Evolutionary conservation across 2,113 vertebrate genomes (phyloP).

Genomic region (Corythaeola cristata): DNA sequence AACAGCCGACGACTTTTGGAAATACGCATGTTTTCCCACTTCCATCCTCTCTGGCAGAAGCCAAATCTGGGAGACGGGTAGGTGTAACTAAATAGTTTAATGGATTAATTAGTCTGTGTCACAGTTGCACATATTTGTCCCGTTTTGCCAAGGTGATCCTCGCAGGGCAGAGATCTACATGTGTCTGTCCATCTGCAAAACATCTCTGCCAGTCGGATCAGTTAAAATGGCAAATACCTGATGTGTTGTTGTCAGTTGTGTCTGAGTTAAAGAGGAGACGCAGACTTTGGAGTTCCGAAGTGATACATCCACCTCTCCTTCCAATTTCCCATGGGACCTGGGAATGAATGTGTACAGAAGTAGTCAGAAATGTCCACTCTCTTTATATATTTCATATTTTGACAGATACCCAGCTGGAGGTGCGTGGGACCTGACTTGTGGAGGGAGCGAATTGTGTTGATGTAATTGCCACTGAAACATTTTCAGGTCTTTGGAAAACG

Average conservation of each 20-base stretch:
- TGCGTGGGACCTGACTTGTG: not conserved
- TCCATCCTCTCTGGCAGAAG: not conserved
- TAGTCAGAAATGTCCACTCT: not conserved
- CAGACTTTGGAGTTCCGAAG: not conserved
- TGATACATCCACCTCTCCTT: not conserved
- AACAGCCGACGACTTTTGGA: not conserved
- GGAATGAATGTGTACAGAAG: not conserved
- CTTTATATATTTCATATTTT: not conserved
- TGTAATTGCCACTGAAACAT: not conserved
- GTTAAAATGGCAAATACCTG: not conserved
- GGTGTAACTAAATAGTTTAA: not conserved
- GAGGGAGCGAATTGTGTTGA: not conserved
- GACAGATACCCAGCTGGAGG: not conserved
- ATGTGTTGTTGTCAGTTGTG: not conserved
- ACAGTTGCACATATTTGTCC: not conserved
- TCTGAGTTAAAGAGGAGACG: not conserved
- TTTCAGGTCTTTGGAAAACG: not conserved
- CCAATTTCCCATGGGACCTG: not conserved
- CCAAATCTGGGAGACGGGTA: not conserved
- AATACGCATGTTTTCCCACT: not conserved
- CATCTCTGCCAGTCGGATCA: not conserved
- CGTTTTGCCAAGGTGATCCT: not conserved
- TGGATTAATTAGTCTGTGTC: not conserved
- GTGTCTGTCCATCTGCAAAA: not conserved
- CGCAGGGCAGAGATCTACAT: not conserved